Percentiles rank a stretch among this genome's conserved stretches.
phyloP scores from a whole-genome alignment of 2,113 vertebrate species.

The Rattus norvegicus region DNA sequence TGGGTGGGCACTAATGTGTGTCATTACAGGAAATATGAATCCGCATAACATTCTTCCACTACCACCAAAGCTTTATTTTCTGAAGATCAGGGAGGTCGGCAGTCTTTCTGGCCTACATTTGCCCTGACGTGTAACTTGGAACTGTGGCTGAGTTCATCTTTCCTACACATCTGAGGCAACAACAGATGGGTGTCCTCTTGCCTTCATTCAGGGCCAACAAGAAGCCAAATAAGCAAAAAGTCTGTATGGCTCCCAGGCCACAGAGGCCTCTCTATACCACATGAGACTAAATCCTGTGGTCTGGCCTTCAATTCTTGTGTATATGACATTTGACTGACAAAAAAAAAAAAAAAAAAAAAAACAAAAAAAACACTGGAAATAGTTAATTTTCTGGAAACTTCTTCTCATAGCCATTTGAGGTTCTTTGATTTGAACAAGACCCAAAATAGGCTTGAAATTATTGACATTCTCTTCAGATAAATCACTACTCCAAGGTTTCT shows the following conservation, averaged over 20 bases:
- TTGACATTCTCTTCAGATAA: constrained; percentile 22
- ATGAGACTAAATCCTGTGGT: constrained; percentile 64
- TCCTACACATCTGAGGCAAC: neutral
- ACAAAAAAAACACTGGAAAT: constrained; percentile 68
- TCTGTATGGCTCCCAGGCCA: constrained; percentile 45
- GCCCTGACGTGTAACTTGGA: neutral
- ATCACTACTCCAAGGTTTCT: constrained; percentile 10
- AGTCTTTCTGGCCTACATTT: neutral
- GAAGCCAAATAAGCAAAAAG: constrained; percentile 68
- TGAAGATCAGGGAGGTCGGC: neutral
- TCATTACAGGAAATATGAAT: neutral
- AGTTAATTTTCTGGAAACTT: constrained; percentile 78
- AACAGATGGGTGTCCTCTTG: constrained; percentile 1
- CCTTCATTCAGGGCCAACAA: neutral
- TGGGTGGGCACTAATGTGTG: neutral
- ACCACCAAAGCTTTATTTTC: neutral
- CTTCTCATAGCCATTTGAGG: constrained; percentile 63
- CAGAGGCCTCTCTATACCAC: constrained; percentile 56
- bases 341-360: constrained; percentile 30
- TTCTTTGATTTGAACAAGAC: constrained; percentile 58
- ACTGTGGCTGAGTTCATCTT: constrained; percentile 2
- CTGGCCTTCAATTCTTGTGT: constrained; percentile 53
- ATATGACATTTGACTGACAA: constrained; percentile 62
- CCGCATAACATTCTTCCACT: neutral
- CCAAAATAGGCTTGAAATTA: constrained; percentile 57